Evolutionary conservation across 1,140 invertebrate species (phyloP).

Genomic region (Patella vulgata): DNA sequence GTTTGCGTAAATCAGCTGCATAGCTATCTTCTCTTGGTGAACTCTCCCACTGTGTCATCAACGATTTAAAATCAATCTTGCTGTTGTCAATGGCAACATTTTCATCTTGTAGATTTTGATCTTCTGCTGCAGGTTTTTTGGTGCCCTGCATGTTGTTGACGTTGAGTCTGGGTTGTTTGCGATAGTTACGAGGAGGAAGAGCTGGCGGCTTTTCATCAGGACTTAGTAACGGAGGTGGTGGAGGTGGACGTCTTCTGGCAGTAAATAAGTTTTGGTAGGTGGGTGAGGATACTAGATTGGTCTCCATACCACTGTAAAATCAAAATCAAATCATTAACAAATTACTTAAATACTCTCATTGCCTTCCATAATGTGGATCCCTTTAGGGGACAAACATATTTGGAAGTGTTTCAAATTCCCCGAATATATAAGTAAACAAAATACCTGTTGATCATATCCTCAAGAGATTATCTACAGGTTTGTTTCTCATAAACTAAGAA

Average conservation of each 20-base stretch:
- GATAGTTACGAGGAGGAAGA: constrained; percentile 50
- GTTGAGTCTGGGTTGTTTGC: constrained; percentile 22
- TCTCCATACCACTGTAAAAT: constrained; percentile 40
- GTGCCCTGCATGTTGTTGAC: background rate
- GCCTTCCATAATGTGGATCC: too few relatives aligned
- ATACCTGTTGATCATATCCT: too few relatives aligned
- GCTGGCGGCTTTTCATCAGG: constrained; percentile 46
- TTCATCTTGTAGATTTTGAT: constrained; percentile 12
- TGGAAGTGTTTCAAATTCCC: too few relatives aligned
- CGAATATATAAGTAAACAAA: too few relatives aligned
- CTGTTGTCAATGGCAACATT: constrained; percentile 21
- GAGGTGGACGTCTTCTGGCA: constrained; percentile 39
- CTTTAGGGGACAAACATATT: too few relatives aligned
- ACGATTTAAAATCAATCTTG: constrained; percentile 24
- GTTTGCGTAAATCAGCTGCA: constrained; percentile 46
- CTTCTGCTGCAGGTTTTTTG: constrained; percentile 9
- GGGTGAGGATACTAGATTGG: constrained; percentile 35
- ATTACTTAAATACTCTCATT: too few relatives aligned
- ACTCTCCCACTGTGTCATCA: constrained; percentile 36
- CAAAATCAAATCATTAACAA: constrained; percentile 14
- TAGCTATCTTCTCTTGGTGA: constrained; percentile 47
- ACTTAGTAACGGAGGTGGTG: constrained; percentile 38
- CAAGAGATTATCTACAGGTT: too few relatives aligned
- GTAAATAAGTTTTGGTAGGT: constrained; percentile 37
- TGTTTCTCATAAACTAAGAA: too few relatives aligned